Evolutionary conservation across 1,140 invertebrate species (phyloP), one percentile per base, ranked within the genome.

Genomic region (Drosophila carrolli): DNA sequence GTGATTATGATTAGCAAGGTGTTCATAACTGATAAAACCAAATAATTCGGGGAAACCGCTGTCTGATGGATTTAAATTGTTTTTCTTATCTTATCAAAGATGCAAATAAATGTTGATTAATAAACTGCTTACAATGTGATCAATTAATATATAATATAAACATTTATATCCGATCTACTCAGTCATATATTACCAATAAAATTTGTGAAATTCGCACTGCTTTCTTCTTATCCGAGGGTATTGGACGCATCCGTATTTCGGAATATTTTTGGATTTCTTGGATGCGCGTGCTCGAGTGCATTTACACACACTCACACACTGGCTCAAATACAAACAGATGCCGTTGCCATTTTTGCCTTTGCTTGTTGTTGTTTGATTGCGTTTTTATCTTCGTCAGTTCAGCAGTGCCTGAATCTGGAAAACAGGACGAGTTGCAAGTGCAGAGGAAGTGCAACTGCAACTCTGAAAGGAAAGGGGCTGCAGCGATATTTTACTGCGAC

Each of bases 321-420:
- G 44, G 40, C 48, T 75, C 66, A 70, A 74, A 85, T 59, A 78
- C 65, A 82, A 82, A 79, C 83, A 86, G 62, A 78, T 85, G 82
- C 50, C 74, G 76, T 53, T 80, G 76, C 73, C 61, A 75, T 85
- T 86, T 88, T 86, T 56, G 48, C 43, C 38, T 75, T 75, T 75
- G 54, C 65, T 59, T 71, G 51, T 75, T 86, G 82, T 75, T 86
- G 83, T 88, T 88, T 86, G 83, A 86, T 86, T 86, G 76, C 83
- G 83, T 88, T 86, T 86, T 86, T 86, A 86, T 86, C 83, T 83
- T 83, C 83, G 83, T 88, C 83, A 86, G 88, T 86, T 86, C 83
- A 88, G 83, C 63, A 82, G 44, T 46, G 54, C 62, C 51, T 65
- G 62, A 35, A 57, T 62, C 55, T 67, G 62, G 59, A 40, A 16